phyloP scores from a whole-genome alignment of 2,797 vertebrate genomes.

The Characodon lateralis region DNA sequence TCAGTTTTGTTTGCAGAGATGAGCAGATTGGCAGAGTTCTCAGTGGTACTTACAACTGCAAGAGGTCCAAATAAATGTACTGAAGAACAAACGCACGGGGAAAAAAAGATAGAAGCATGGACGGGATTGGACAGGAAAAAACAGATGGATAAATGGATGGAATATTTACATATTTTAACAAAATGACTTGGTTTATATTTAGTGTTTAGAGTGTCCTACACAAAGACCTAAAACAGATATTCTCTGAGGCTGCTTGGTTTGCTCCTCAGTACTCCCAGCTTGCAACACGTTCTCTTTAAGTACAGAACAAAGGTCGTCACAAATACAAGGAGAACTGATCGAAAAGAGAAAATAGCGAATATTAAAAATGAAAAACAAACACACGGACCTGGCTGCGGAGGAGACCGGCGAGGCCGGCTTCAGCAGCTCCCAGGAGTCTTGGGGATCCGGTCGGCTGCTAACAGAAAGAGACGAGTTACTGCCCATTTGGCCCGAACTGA shows the following conservation, averaged over 20 bases:
- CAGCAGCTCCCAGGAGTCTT: conserved; percentile 74
- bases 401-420: conserved; percentile 52
- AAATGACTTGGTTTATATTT: background rate
- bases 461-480: conserved; percentile 76
- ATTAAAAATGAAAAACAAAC: background rate
- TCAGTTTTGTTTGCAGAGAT: no score
- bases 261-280: no score
- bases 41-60: background rate
- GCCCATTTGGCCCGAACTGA: conserved; percentile 56
- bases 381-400: conserved; percentile 67
- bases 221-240: no score
- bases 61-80: background rate
- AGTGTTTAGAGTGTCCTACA: background rate
- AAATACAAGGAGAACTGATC: background rate
- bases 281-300: no score
- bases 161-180: no score
- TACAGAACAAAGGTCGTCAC: background rate
- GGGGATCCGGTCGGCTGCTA: conserved; percentile 62
- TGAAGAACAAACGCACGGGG: background rate
- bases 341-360: background rate
- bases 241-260: no score
- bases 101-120: background rate
- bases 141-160: no score
- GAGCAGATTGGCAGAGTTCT: background rate
- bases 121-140: background rate